Evolutionary conservation across 2,888 invertebrate species (phyloP), one percentile per base, ranked within the genome.

Genomic region (Lycocerus yunnanus): DNA sequence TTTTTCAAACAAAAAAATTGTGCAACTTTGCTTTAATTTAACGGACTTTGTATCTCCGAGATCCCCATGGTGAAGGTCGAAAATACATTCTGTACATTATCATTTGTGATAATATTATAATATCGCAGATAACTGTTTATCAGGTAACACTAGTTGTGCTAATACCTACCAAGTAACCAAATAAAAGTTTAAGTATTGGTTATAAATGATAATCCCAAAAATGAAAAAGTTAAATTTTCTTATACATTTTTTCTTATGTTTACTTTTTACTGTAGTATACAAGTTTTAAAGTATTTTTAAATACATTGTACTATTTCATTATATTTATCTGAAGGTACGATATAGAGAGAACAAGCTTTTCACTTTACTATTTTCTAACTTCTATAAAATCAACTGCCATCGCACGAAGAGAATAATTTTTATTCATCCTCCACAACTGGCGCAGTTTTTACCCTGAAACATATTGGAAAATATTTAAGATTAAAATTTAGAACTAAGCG

Each of bases 371-470:
- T 43, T 43, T 43, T 43, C 13, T 43, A 43, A 43, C 43, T 43
- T 43, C 43, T 43, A 43, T 43, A n/a, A 43, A 43, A 43, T 43
- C n/a, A 43, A 43, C 43, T 43, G 43, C 43, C 43, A 43, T 43
- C 43, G n/a, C 43, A n/a, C 5, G 43, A 43, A n/a, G 43, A 43
- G n/a, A 43, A 43, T 65, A 58, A 66, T 59, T 20, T 68, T 27
- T 66, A 58, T 16, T 69, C 69, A 66, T 69, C 66, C 16, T 43
- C 43, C 43, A 13, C 58, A 59, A 15, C 63, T 66, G 70, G 14
- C 66, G 68, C 65, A 65, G 14, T 16, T 71, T 68, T 68, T 27
- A 71, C 68, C 71, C 74, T 74, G 71, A 68, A 74, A 74, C 66
- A 68, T 68, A 65, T 71, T 24, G 66, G 27, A 72, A 27, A 69